A percentile compares a stretch with the other conserved stretches of the same genome.
Evolutionary conservation across 2,888 invertebrate species (phyloP).

Genomic region (Oithona nana): DNA sequence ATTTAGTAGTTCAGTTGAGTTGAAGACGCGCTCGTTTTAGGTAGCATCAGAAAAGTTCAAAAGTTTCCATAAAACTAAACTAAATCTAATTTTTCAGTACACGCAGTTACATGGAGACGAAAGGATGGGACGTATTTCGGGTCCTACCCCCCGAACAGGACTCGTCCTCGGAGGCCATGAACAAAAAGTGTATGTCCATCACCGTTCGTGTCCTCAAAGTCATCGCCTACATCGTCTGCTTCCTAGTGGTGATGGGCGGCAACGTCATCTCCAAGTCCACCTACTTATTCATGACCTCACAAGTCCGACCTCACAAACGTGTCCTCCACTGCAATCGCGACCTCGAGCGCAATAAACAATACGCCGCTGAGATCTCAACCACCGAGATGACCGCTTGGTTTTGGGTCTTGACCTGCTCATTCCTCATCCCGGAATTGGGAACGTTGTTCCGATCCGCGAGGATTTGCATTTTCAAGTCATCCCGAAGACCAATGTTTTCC

Average conservation of each 20-base stretch:
- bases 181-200: conserved; percentile 45
- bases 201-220: conserved; percentile 46
- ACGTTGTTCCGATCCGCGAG: conserved; percentile 60
- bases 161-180: conserved; percentile 44
- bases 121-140: conserved; percentile 63
- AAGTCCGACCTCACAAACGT: conserved; percentile 50
- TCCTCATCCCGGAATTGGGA: conserved; percentile 70
- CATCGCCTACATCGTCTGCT: conserved; percentile 63
- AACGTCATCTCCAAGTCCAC: conserved; percentile 75
- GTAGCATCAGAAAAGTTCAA: no score
- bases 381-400: conserved; percentile 52
- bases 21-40: conserved; percentile 4
- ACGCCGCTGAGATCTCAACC: conserved; percentile 7
- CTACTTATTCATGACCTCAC: conserved; percentile 77
- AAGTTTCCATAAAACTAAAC: no score
- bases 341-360: conserved; percentile 35
- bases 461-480: conserved; percentile 78
- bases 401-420: conserved; percentile 72
- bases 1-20: no score
- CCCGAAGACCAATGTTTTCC: conserved; percentile 45
- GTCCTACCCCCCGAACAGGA: conserved; percentile 46
- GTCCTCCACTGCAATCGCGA: conserved; percentile 64
- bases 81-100: conserved; percentile 28
- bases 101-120: conserved; percentile 31
- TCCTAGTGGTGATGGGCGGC: conserved; percentile 58